These are phyloP conservation scores for Glandiceps talaboti DNA, from an alignment of 53 echinoderm and acorn worm species.

Conservation along the genomic window DNA sequence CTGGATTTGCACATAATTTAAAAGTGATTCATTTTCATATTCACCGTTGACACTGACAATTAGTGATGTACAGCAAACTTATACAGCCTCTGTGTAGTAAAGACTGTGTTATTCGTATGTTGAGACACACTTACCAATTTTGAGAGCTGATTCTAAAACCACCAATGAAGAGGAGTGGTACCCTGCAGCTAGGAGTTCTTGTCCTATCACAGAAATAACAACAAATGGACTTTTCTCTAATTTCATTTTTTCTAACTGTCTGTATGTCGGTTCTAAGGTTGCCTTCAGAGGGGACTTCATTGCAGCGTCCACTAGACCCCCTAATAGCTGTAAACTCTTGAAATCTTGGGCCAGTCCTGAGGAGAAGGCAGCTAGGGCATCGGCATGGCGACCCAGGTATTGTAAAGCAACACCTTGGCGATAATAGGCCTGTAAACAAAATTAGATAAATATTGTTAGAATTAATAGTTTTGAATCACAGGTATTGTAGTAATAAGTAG, in stretches of 20 bases:
- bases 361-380: conserved; percentile 73
- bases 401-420: conserved; percentile 96
- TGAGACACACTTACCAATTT: conserved; percentile 83
- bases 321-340: conserved; percentile 92
- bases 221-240: conserved; percentile 98
- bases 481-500: no score
- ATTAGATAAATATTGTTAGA: no score
- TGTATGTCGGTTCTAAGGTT: conserved; percentile 96
- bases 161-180: conserved; percentile 98
- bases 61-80: no score
- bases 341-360: conserved; percentile 93
- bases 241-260: conserved; percentile 93
- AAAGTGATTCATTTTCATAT: no score
- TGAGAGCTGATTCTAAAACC: conserved; percentile 91
- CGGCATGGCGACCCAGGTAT: conserved; percentile 96
- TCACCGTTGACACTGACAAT: no score
- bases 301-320: conserved; percentile 88
- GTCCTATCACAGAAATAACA: conserved; percentile 99
- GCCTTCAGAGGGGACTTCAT: conserved; percentile 96
- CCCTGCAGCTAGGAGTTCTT: conserved; percentile 93
- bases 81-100: no score
- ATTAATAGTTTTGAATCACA: no score
- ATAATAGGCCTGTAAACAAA: conserved; percentile 69
- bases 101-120: no score
- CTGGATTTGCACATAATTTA: no score